Evolutionary conservation across 2,888 invertebrate species (phyloP).

Genomic region (Byasa hedistus): DNA sequence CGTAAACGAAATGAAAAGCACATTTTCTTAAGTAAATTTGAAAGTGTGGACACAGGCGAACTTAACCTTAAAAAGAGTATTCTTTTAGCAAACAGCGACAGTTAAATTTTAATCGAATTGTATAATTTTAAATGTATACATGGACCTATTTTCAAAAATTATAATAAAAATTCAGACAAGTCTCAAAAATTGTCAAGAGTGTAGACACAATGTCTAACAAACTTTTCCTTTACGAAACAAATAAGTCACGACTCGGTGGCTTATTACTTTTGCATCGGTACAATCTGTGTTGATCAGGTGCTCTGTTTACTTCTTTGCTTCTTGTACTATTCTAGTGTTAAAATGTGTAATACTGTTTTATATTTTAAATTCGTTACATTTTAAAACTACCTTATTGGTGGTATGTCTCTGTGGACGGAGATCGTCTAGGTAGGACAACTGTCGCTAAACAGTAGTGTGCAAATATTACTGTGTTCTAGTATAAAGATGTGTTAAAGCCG

Average conservation of each 20-base stretch:
- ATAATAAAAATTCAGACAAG: not conserved
- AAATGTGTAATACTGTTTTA: not conserved
- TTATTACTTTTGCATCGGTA: conserved; percentile 8
- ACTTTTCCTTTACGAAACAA: conserved; percentile 21
- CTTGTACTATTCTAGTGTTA: not conserved
- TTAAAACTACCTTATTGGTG: too few species aligned
- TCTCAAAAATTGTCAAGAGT: not conserved
- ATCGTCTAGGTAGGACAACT: too few species aligned
- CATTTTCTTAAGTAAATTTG: too few species aligned
- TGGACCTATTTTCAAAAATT: not conserved
- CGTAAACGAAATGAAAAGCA: too few species aligned
- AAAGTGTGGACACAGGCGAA: not conserved
- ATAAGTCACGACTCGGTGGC: conserved; percentile 11
- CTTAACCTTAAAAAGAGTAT: not conserved
- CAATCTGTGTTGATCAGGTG: conserved; percentile 18
- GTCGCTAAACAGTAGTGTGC: too few species aligned
- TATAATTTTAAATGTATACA: not conserved
- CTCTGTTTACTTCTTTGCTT: conserved; percentile 3
- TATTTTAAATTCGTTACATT: not conserved
- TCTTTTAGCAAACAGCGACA: not conserved
- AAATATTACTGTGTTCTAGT: too few species aligned
- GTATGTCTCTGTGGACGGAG: too few species aligned
- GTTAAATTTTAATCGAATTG: not conserved
- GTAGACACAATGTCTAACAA: not conserved
- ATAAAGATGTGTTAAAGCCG: too few species aligned